These are phyloP conservation scores for Epizoanthus rinbou DNA, from an alignment of 92 coral and sea anemone species.

Conservation along the genomic window DNA sequence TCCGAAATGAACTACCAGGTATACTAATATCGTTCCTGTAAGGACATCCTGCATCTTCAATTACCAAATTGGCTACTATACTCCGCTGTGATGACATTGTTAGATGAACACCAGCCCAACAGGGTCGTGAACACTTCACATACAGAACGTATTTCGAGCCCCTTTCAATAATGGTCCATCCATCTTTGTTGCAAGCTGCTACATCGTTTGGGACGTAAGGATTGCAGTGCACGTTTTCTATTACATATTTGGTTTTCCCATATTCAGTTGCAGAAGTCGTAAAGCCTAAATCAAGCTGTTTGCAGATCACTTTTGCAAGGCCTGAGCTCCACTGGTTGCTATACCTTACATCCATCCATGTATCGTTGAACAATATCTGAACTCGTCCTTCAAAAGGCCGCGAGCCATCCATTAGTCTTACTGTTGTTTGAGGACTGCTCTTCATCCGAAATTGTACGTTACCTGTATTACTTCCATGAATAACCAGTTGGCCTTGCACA, in stretches of 20 bases:
- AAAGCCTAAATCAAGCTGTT: conserved; percentile 48
- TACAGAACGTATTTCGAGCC: conserved; percentile 19
- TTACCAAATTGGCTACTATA: conserved; percentile 29
- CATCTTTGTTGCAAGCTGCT: conserved; percentile 10
- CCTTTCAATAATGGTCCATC: conserved; percentile 17
- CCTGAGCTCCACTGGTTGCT: background rate
- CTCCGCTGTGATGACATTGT: conserved; percentile 43
- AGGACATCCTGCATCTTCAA: conserved; percentile 48
- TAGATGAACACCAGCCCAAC: conserved; percentile 59
- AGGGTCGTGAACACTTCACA: conserved; percentile 43
- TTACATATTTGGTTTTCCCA: background rate
- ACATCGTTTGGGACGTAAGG: conserved; percentile 11
- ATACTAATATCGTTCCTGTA: conserved; percentile 47
- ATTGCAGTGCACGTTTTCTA: conserved; percentile 40
- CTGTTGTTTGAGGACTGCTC: background rate
- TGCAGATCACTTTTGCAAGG: conserved; percentile 49
- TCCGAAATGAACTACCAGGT: conserved; percentile 49
- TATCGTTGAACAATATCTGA: conserved; percentile 41
- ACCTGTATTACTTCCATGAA: conserved; percentile 40
- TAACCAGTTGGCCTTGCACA: conserved; percentile 56
- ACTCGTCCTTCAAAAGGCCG: conserved; percentile 61
- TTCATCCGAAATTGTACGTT: conserved; percentile 25
- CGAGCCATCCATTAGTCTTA: conserved; percentile 47
- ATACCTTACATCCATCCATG: conserved; percentile 52
- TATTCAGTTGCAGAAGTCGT: background rate